Conservation (phyloP, 2,888 invertebrate genomes). For the Dicycla oo region DNA sequence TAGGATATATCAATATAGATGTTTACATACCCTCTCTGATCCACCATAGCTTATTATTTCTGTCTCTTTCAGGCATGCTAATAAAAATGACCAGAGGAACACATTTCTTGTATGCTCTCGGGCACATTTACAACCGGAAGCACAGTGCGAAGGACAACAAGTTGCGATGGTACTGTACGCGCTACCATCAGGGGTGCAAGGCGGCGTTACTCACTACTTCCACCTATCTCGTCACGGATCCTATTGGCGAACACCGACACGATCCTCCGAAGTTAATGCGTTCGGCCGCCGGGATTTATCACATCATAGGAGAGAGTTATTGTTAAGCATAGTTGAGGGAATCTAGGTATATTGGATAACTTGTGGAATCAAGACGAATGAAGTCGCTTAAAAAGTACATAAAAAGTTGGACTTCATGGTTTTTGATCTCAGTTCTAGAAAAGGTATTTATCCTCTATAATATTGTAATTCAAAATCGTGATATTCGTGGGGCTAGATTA, state of each 20-base stretch:
- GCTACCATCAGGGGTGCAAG: constrained; percentile 49
- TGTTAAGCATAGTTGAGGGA: not conserved
- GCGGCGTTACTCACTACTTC: constrained; percentile 46
- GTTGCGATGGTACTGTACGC: constrained; percentile 44
- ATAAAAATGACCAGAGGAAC: constrained; percentile 26
- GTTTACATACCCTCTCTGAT: not conserved
- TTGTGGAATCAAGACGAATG: too few relatives aligned
- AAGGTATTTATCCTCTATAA: too few relatives aligned
- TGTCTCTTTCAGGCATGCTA: constrained; percentile 23
- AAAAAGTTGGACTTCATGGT: not conserved
- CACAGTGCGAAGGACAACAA: constrained; percentile 23
- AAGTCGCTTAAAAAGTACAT: not conserved
- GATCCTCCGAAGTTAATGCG: constrained; percentile 23
- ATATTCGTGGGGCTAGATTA: not conserved
- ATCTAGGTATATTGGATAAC: not conserved
- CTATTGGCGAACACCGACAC: constrained; percentile 12
- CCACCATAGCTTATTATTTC: not conserved
- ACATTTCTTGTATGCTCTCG: constrained; percentile 9
- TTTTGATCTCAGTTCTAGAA: not conserved
- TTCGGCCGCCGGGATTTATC: constrained; percentile 14
- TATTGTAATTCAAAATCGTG: not conserved
- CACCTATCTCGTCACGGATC: not conserved
- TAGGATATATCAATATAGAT: too few relatives aligned
- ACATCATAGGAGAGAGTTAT: constrained; percentile 16
- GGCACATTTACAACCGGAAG: constrained; percentile 34